These are phyloP conservation scores for Melinaea marsaeus DNA, from an alignment of 2,888 invertebrate species.

Conservation along the genomic window DNA sequence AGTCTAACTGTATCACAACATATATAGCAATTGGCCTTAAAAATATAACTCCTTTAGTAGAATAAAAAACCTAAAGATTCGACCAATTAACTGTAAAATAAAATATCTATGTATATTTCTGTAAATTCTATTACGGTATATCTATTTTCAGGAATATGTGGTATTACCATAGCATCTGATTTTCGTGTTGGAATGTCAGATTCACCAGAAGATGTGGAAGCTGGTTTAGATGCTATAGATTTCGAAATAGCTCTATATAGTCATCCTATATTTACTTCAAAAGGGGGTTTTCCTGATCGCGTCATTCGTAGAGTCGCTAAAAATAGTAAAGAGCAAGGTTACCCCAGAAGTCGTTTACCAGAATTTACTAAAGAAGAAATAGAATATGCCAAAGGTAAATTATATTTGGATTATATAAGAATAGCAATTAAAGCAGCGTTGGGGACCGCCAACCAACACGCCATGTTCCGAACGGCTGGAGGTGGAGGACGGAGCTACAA, in stretches of 20 bases:
- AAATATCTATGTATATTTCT: background rate
- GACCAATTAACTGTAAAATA: no score
- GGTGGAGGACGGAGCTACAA: no score
- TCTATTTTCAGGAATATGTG: slow-evolving; percentile 45
- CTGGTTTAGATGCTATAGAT: slow-evolving; percentile 49
- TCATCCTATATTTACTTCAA: slow-evolving; percentile 65
- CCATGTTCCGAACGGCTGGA: no score
- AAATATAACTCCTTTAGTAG: no score
- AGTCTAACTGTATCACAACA: background rate
- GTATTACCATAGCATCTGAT: slow-evolving; percentile 59
- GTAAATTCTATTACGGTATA: background rate
- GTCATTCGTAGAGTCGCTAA: slow-evolving; percentile 59
- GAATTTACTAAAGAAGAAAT: slow-evolving; percentile 62
- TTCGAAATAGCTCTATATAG: slow-evolving; percentile 60
- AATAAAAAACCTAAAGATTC: no score
- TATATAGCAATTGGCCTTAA: background rate
- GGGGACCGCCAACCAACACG: no score
- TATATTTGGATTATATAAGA: background rate
- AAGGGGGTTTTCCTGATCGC: slow-evolving; percentile 71
- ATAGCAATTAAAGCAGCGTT: no score
- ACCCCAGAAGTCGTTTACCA: slow-evolving; percentile 64
- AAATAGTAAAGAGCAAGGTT: slow-evolving; percentile 69
- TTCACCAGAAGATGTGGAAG: slow-evolving; percentile 48
- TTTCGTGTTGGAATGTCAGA: slow-evolving; percentile 48
- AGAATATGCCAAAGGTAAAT: slow-evolving; percentile 51